Percentiles rank a stretch among this genome's conserved stretches.
Conservation (phyloP, 2,113 vertebrate species). For the Plestiodon gilberti region DNA sequence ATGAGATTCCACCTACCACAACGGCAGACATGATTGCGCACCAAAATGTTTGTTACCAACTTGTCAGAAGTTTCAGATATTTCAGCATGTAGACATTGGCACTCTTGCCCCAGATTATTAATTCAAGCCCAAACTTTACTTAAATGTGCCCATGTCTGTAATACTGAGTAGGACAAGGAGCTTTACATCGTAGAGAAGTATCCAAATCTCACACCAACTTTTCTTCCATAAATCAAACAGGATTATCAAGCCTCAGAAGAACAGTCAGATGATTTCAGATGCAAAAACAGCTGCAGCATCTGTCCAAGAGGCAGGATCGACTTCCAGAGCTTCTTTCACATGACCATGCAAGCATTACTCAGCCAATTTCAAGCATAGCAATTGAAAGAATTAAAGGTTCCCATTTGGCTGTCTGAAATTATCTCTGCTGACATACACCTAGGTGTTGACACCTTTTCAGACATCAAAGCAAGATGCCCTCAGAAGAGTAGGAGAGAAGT, state of each 20-base stretch:
- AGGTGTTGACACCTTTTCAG: neutral
- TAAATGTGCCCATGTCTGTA: neutral
- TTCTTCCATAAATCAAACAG: neutral
- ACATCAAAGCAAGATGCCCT: neutral
- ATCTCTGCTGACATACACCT: neutral
- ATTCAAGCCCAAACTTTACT: neutral
- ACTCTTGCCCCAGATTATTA: neutral
- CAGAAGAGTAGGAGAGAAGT: neutral
- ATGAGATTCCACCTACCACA: neutral
- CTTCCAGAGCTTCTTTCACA: neutral
- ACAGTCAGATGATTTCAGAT: neutral
- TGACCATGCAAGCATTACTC: accelerated
- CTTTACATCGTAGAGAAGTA: neutral
- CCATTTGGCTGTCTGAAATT: neutral
- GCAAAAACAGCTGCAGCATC: accelerated
- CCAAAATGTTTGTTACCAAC: neutral
- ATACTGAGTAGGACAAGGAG: neutral
- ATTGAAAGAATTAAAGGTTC: neutral
- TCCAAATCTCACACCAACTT: neutral
- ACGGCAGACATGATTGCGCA: no score
- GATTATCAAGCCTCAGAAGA: neutral
- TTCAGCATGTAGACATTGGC: neutral
- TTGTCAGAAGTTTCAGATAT: neutral
- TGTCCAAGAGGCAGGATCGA: neutral
- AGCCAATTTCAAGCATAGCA: neutral